These are phyloP conservation scores for Choristoneura fumiferana DNA, from an alignment of 1,140 invertebrate genomes.

Conservation along the genomic window DNA sequence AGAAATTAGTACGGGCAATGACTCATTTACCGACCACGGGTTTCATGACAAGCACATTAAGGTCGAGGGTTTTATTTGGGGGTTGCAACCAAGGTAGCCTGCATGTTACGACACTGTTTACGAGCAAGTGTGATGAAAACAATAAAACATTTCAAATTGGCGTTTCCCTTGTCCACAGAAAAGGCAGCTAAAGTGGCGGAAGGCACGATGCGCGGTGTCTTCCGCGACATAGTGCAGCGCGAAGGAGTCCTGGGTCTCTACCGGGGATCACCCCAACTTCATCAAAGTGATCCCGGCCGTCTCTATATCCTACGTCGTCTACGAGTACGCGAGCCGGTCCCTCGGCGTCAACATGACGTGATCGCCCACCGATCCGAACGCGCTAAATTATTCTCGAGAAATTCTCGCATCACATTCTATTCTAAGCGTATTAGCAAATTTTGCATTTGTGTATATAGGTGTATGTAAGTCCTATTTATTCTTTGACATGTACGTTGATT, in stretches of 20 bases:
- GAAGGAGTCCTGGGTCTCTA: slow-evolving; percentile 97
- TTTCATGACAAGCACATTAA: no score
- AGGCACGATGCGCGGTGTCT: slow-evolving; percentile 90
- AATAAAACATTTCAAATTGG: no score
- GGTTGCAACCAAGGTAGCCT: no score
- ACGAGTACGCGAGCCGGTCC: slow-evolving; percentile 92
- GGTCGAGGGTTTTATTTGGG: no score
- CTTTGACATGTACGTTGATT: slow-evolving; percentile 41
- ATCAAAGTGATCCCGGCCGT: slow-evolving; percentile 95
- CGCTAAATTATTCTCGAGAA: slow-evolving; percentile 20
- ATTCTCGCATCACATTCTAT: slow-evolving; percentile 50
- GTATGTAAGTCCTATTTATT: slow-evolving; percentile 64
- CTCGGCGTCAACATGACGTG: slow-evolving; percentile 95
- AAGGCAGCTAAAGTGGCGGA: slow-evolving; percentile 66
- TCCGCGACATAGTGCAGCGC: slow-evolving; percentile 90
- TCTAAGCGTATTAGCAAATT: slow-evolving; percentile 61
- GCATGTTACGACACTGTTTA: no score
- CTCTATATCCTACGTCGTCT: slow-evolving; percentile 98
- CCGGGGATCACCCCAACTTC: slow-evolving; percentile 97
- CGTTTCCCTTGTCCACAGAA: slow-evolving; percentile 39
- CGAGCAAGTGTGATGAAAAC: no score
- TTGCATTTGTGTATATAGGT: slow-evolving; percentile 71
- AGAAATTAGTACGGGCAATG: no score
- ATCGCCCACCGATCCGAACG: slow-evolving; percentile 50
- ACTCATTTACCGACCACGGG: no score